phyloP scores from a whole-genome alignment of 2,888 invertebrate genomes.

The Zaprionus lineosus region DNA sequence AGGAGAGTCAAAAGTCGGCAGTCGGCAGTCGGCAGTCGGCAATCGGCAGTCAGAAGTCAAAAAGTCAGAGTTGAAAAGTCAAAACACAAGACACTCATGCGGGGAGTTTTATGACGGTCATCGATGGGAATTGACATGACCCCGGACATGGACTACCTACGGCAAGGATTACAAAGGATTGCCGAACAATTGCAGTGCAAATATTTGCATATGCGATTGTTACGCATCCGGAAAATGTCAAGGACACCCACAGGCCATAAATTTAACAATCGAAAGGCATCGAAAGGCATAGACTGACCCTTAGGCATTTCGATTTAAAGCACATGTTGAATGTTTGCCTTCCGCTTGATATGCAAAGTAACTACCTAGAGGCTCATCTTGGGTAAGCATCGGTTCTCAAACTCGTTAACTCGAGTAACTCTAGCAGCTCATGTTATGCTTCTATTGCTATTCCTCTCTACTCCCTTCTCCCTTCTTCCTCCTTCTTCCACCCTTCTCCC shows the following conservation, averaged over 20 bases:
- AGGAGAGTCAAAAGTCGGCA: conserved; percentile 60
- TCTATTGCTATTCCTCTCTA: too few relatives aligned
- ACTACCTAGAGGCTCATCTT: conserved; percentile 21
- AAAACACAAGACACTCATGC: conserved; percentile 52
- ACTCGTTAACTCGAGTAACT: conserved; percentile 6
- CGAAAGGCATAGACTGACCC: conserved; percentile 1
- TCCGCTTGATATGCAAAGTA: conserved; percentile 4
- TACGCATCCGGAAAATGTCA: conserved; percentile 66
- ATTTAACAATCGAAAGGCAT: conserved; percentile 12
- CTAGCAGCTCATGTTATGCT: too few relatives aligned
- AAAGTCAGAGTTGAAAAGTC: conserved; percentile 57
- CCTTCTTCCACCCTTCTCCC: too few relatives aligned
- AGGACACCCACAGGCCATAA: conserved; percentile 48
- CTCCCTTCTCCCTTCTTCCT: too few relatives aligned
- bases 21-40: too few relatives aligned
- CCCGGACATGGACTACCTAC: conserved; percentile 50
- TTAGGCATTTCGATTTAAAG: conserved; percentile 21
- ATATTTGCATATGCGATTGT: conserved; percentile 70
- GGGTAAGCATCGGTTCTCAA: not conserved
- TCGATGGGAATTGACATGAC: conserved; percentile 59
- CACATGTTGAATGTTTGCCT: conserved; percentile 39
- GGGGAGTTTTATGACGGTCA: conserved; percentile 66
- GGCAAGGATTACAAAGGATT: conserved; percentile 79
- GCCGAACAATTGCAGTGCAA: conserved; percentile 60
- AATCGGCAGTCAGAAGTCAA: too few relatives aligned